phyloP scores from a whole-genome alignment of 2,113 vertebrate species.

The Muntiacus reevesi region DNA sequence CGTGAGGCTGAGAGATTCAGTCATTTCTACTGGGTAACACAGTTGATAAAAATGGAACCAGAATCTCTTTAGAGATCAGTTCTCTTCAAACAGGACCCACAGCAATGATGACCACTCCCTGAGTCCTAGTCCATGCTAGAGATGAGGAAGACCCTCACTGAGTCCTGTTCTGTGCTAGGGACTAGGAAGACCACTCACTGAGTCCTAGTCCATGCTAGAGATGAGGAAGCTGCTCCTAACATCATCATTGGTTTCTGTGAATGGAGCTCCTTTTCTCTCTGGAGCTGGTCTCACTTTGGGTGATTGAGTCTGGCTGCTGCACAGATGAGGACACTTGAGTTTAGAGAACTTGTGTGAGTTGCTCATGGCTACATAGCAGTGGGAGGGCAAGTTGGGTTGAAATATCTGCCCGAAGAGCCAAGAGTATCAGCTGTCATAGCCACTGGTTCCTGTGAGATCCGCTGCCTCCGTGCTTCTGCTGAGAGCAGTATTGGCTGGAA shows the following conservation, averaged over 20 bases:
- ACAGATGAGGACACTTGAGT: neutral
- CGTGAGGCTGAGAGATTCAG: neutral
- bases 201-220: neutral
- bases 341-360: neutral
- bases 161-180: no score
- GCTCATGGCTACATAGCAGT: neutral
- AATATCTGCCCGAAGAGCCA: neutral
- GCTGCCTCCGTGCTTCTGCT: neutral
- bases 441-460: neutral
- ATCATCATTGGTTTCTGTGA: neutral
- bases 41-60: neutral
- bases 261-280: accelerated
- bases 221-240: accelerated
- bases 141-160: neutral
- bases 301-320: neutral
- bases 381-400: neutral
- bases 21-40: neutral
- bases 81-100: neutral
- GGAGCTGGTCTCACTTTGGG: no score
- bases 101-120: neutral
- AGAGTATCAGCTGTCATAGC: accelerated
- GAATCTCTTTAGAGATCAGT: neutral
- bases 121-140: neutral
- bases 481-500: neutral
- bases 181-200: neutral